Base-by-base conservation (phyloP, 2,113 vertebrate genomes). In the Corythornis cristatus region DNA sequence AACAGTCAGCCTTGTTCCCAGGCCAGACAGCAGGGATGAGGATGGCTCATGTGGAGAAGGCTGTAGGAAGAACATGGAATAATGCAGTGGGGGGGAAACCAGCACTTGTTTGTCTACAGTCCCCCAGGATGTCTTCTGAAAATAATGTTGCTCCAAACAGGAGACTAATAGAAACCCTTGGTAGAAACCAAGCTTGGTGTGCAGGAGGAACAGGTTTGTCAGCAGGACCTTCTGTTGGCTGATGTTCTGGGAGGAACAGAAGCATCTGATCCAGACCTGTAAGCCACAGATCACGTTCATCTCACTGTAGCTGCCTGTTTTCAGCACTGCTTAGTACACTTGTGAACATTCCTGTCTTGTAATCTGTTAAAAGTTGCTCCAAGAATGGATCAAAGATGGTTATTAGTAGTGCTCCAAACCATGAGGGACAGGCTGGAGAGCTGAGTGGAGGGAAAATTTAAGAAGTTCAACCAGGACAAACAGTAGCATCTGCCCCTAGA, bases 291-390 rank as follows among this genome's bases (percentile, higher is more conserved):
- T 66, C 3, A 4, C 12, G 10, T 64, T 75, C 0, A 0, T 46
- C 29, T 65, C 2, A 0, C 35, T 9, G 3, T 12, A 19, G 56
- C 40, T 31, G 48, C 74, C 26, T 66, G 46, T 0, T 82, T 89
- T 70, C n/a, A 2, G 57, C 29, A 5, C 28, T 3, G 19, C 33
- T 12, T 23, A 5, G 18, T 1, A 0, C 8, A 25, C 6, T 46
- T 13, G 25, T 1, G 21, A 58, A 56, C 3, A 2, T 43, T 53
- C 61, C 21, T 2, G 5, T 14, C 28, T 29, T 1, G 12, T 58
- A 23, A 22, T 56, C 53, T 80, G 16, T 23, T 74, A 14, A 14
- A 60, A 67, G 25, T 28, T 53, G 37, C 46, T 61, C 11, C 42
- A 22, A 11, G 15, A 70, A 13, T 7, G 33, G 25, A 42, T 85